Percentiles rank a stretch among this genome's conserved stretches.
These are phyloP conservation scores for Hystrix brachyura DNA, from an alignment of 2,113 vertebrate species.

Conservation along the genomic window DNA sequence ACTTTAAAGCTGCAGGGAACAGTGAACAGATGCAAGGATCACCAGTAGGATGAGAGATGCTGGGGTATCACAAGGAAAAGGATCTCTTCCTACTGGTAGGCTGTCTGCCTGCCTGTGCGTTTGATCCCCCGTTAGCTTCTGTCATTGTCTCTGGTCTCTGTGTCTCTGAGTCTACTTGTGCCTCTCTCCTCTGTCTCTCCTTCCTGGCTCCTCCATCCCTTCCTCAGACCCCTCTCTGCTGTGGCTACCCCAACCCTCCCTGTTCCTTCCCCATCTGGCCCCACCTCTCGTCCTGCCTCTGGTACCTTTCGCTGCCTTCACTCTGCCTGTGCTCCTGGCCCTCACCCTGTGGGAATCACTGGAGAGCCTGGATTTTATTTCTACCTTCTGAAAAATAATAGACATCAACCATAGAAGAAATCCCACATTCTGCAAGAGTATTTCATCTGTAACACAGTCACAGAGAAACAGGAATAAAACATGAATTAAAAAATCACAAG, in stretches of 20 bases:
- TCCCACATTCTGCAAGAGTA: not conserved
- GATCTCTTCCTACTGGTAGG: not conserved
- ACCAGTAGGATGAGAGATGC: not conserved
- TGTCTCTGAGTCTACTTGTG: not conserved
- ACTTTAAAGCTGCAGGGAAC: not conserved
- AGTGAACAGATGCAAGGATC: not conserved
- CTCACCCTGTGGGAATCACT: not conserved
- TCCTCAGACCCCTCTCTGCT: no score
- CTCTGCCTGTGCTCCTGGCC: not conserved
- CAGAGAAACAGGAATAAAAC: not conserved
- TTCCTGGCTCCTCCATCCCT: no score
- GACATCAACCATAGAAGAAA: not conserved
- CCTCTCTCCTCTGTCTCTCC: not conserved
- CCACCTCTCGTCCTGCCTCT: not conserved
- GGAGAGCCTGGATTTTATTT: not conserved
- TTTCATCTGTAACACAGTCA: not conserved
- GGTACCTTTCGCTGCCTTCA: rapidly evolving
- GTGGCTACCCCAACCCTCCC: rapidly evolving
- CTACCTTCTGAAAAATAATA: not conserved
- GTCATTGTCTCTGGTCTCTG: not conserved
- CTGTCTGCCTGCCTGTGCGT: no score
- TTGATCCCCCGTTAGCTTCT: not conserved
- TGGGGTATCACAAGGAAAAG: not conserved
- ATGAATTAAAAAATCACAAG: not conserved
- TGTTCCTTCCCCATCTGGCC: not conserved